Evolutionary conservation across 2,888 invertebrate species (phyloP).

Genomic region (Aromia moschata): DNA sequence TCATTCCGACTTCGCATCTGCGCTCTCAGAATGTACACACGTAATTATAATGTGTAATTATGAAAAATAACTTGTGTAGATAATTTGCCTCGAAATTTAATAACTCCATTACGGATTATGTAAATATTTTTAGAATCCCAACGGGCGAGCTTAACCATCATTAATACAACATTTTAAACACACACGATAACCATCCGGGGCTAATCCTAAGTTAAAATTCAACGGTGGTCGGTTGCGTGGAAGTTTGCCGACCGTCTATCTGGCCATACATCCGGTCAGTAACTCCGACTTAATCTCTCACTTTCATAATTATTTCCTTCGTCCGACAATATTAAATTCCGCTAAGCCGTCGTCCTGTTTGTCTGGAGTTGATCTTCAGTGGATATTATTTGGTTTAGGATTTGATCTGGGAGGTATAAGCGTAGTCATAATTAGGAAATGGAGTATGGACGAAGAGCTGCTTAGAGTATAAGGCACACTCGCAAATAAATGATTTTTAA

Average conservation of each 20-base stretch:
- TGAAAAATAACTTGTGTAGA: slow-evolving; percentile 5
- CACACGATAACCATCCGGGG: slow-evolving; percentile 15
- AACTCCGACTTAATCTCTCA: slow-evolving; percentile 28
- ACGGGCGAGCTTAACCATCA: not conserved
- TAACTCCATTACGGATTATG: slow-evolving; percentile 15
- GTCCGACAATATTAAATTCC: slow-evolving; percentile 36
- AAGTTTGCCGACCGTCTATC: slow-evolving; percentile 27
- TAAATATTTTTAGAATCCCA: slow-evolving; percentile 20
- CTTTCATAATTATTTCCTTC: slow-evolving; percentile 43
- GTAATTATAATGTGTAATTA: not conserved
- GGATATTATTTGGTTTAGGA: too few species aligned
- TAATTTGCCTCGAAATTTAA: not conserved
- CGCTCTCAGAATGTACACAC: not conserved
- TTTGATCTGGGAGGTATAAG: too few species aligned
- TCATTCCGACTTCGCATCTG: not conserved
- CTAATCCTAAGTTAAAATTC: slow-evolving; percentile 11
- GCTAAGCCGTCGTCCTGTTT: slow-evolving; percentile 28
- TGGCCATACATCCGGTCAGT: slow-evolving; percentile 34
- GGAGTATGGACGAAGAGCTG: too few species aligned
- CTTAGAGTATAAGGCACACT: too few species aligned
- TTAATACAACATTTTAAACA: slow-evolving; percentile 18
- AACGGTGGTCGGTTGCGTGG: slow-evolving; percentile 9
- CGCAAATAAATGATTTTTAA: too few species aligned
- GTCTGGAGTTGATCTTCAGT: slow-evolving; percentile 9
- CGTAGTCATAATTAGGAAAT: too few species aligned